phyloP scores from a whole-genome alignment of 2,888 invertebrate species.

The Aspidiotus rigidus region DNA sequence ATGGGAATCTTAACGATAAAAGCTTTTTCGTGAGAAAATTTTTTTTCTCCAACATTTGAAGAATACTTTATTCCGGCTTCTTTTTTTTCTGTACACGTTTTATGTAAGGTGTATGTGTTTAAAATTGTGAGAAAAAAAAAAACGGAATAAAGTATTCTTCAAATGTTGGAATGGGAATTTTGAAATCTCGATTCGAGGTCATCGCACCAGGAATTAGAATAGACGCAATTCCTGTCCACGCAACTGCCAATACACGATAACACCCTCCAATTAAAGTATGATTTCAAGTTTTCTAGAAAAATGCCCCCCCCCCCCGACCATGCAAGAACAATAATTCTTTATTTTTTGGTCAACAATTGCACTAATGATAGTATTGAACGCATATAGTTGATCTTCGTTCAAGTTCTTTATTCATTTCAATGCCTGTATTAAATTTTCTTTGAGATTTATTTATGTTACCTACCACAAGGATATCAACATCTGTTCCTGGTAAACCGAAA shows the following conservation, averaged over 20 bases:
- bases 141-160: too few relatives aligned
- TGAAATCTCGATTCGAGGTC: constrained; percentile 25
- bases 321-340: too few relatives aligned
- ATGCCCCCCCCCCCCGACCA: constrained; percentile 43
- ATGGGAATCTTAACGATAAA: too few relatives aligned
- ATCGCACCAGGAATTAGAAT: constrained; percentile 39
- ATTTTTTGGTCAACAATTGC: not conserved
- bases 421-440: not conserved
- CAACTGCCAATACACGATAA: constrained; percentile 38
- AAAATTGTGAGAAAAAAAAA: too few relatives aligned
- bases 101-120: too few relatives aligned
- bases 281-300: constrained; percentile 37
- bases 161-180: constrained; percentile 30
- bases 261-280: constrained; percentile 8
- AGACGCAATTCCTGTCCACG: constrained; percentile 40
- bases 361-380: not conserved
- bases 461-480: too few relatives aligned
- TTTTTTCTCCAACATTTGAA: too few relatives aligned
- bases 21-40: too few relatives aligned
- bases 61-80: too few relatives aligned
- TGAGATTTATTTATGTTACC: too few relatives aligned
- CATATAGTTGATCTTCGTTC: not conserved
- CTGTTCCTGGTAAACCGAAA: not conserved
- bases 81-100: too few relatives aligned
- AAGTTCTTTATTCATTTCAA: too few relatives aligned